These are phyloP conservation scores for Cavia porcellus DNA, from an alignment of 2,113 vertebrate species.

Conservation along the genomic window DNA sequence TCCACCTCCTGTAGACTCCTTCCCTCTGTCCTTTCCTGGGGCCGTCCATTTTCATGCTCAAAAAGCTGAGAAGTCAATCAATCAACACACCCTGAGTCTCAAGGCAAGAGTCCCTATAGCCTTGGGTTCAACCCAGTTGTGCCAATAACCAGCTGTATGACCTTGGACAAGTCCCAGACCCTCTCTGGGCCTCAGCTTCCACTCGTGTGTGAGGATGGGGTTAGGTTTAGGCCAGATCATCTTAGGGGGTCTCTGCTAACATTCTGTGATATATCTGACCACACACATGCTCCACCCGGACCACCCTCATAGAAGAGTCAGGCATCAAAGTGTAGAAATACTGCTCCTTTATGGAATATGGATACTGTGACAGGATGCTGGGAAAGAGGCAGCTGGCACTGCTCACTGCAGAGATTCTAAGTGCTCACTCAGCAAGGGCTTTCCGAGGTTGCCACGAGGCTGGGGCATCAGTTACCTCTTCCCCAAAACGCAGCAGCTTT, in stretches of 20 bases:
- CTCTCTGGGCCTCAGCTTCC: constrained; percentile 2
- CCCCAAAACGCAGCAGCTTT: not conserved
- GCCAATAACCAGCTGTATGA: not conserved
- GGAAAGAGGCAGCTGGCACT: not conserved
- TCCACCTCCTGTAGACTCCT: not conserved
- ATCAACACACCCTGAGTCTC: not conserved
- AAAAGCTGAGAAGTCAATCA: constrained; percentile 14
- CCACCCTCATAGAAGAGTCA: not conserved
- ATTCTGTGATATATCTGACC: not conserved
- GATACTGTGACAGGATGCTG: not conserved
- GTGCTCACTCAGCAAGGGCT: not conserved
- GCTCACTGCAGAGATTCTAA: not conserved
- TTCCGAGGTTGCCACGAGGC: not conserved
- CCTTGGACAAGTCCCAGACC: not conserved
- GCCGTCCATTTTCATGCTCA: not conserved
- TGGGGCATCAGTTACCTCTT: not conserved
- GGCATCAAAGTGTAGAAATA: not conserved
- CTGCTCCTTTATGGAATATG: not conserved
- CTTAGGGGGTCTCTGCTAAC: not conserved
- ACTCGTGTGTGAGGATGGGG: not conserved
- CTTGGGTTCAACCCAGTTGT: not conserved
- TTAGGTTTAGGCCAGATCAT: not conserved
- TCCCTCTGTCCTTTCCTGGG: not conserved
- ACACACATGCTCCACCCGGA: not conserved
- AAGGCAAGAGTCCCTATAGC: not conserved